Evolutionary conservation across 2,797 vertebrate species (phyloP), one percentile per base, ranked within the genome.

Genomic region (Erpetoichthys calabaricus): DNA sequence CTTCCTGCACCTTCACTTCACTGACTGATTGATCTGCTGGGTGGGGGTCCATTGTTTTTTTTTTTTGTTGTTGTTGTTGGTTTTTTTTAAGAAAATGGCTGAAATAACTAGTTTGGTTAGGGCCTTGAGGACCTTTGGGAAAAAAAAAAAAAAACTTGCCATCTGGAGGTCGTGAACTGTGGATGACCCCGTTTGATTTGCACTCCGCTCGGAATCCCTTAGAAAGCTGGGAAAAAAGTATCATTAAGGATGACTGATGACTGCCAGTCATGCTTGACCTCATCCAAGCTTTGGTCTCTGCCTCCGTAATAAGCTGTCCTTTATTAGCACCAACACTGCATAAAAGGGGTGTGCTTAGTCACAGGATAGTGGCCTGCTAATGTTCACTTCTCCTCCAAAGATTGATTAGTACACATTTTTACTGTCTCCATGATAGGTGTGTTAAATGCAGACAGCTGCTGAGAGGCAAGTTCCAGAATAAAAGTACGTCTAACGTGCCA

Each of bases 171-270:
- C 90, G 78, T 83, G 91, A 93, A 91, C 91, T 88, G 84, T 79
- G 75, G 75, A 80, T 83, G 90, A 94, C 92, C 91, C 86, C 86
- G 66, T 84, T 83, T 84, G 86, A 90, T 90, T 90, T 89, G 88
- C 88, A 84, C 87, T 86, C 84, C 76, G 85, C 79, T 82, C 75
- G 82, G 80, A 82, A 86, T 79, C 81, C 80, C 88, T 89, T 83
- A 82, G 77, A 79, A 80, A 87, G 86, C 88, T 70, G 57, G 72
- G 80, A 71, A 86, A 83, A 83, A 89, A 88, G 88, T 89, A 89
- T 94, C 92, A 97, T 97, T 97, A 97, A 90, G 88, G 85, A 89
- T 97, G 95, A 97, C 90, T 95, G 94, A 97, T 98, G 92, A 94
- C 91, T 91, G 91, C 89, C 90, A 93, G 92, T 92, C 91, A 93